Percentiles rank a stretch among this genome's conserved stretches.
phyloP scores from a whole-genome alignment of 2,888 invertebrate genomes.

The Bombylius major region DNA sequence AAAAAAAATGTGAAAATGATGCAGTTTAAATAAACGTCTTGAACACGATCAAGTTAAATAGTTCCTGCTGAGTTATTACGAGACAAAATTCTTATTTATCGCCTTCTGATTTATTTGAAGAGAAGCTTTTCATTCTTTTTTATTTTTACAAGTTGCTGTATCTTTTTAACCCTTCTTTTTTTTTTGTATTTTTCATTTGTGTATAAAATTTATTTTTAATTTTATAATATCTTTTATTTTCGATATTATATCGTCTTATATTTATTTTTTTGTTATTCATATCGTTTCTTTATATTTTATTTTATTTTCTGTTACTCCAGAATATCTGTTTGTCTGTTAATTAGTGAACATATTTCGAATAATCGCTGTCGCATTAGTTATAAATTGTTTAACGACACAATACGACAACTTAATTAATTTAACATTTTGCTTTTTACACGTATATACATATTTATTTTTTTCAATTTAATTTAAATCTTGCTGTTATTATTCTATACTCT shows the following conservation, averaged over 20 bases:
- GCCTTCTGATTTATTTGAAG: conserved; percentile 37
- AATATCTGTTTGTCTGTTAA: conserved; percentile 29
- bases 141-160: not conserved
- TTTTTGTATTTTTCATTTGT: not conserved
- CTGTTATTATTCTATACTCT: too few relatives aligned
- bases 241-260: not conserved
- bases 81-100: conserved; percentile 38
- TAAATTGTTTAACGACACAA: not conserved
- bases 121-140: conserved; percentile 9
- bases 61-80: conserved; percentile 37
- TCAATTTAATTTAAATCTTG: too few relatives aligned
- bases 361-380: conserved; percentile 35
- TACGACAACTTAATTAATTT: not conserved
- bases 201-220: not conserved
- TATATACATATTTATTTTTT: too few relatives aligned
- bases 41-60: conserved; percentile 21
- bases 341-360: conserved; percentile 38
- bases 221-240: not conserved
- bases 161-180: not conserved
- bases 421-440: too few relatives aligned
- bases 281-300: not conserved
- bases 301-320: not conserved
- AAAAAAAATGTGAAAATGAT: not conserved
- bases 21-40: not conserved
- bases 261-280: not conserved